phyloP scores from a whole-genome alignment of 2,797 vertebrate species.

The Manis javanica region DNA sequence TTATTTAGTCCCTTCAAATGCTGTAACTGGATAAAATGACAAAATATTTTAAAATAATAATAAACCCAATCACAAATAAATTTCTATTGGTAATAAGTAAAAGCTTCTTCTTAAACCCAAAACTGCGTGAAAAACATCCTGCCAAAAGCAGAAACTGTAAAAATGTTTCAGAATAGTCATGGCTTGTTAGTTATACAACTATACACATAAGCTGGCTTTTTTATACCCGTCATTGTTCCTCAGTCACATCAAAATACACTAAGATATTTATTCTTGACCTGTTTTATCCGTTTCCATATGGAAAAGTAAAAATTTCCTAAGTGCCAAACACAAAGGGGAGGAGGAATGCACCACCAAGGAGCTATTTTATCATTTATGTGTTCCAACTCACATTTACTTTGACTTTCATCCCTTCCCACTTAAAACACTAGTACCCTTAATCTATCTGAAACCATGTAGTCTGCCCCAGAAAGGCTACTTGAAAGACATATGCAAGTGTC shows the following conservation, averaged over 20 bases:
- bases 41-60: slow-evolving; percentile 57
- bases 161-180: slow-evolving; percentile 52
- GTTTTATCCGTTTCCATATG: slow-evolving; percentile 19
- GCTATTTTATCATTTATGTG: neutral
- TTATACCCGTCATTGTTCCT: slow-evolving; percentile 33
- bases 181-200: slow-evolving; percentile 45
- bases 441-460: neutral
- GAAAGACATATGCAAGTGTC: neutral
- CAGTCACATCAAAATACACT: slow-evolving; percentile 28
- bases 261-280: slow-evolving; percentile 27
- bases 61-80: slow-evolving; percentile 25
- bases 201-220: neutral
- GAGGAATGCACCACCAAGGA: neutral
- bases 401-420: slow-evolving; percentile 6
- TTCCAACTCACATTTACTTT: slow-evolving; percentile 8
- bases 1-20: slow-evolving; percentile 1
- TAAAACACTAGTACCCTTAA: neutral
- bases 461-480: neutral
- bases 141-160: slow-evolving; percentile 49
- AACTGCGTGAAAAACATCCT: slow-evolving; percentile 60
- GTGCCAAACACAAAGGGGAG: neutral
- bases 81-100: slow-evolving; percentile 58
- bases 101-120: slow-evolving; percentile 27
- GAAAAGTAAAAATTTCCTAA: neutral
- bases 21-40: slow-evolving; percentile 34